phyloP scores from a whole-genome alignment of 2,113 vertebrate species.

The Thalassarche chlororhynchos region DNA sequence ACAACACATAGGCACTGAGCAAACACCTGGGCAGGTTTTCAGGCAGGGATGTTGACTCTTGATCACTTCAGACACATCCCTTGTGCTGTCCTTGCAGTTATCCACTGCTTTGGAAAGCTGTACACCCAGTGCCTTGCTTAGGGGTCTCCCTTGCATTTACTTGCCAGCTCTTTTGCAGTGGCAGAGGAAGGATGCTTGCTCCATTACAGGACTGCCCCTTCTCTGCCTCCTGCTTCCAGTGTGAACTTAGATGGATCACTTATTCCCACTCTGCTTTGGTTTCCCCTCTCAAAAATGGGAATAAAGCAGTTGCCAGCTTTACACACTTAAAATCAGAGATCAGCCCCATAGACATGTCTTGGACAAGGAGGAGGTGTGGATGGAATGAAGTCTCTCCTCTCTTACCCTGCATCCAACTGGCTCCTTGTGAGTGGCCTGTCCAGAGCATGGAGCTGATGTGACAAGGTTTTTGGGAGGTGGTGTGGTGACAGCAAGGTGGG shows the following conservation, averaged over 20 bases:
- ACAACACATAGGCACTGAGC: fast-evolving
- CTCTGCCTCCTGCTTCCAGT: neutral
- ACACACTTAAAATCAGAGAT: neutral
- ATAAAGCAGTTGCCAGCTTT: neutral
- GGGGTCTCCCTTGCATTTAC: neutral
- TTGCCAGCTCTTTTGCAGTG: neutral
- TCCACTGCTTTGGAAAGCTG: neutral
- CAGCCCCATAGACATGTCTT: fast-evolving
- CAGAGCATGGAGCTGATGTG: neutral
- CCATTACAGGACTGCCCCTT: neutral
- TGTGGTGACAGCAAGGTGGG: neutral
- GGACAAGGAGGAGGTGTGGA: neutral
- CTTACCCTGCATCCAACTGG: neutral
- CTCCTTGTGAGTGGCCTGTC: neutral
- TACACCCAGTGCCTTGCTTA: neutral
- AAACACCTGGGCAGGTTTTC: neutral
- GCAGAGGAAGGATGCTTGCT: neutral
- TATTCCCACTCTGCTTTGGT: neutral
- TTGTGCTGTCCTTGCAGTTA: neutral
- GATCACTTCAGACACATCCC: neutral
- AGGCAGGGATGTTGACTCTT: neutral
- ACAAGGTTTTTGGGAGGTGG: neutral
- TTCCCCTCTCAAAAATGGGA: neutral
- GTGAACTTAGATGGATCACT: neutral
- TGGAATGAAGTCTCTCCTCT: neutral